A percentile compares a stretch with the other conserved stretches of the same genome.
Evolutionary conservation across 2,888 invertebrate species (phyloP).

Genomic region (Drosophila paucipuncta): DNA sequence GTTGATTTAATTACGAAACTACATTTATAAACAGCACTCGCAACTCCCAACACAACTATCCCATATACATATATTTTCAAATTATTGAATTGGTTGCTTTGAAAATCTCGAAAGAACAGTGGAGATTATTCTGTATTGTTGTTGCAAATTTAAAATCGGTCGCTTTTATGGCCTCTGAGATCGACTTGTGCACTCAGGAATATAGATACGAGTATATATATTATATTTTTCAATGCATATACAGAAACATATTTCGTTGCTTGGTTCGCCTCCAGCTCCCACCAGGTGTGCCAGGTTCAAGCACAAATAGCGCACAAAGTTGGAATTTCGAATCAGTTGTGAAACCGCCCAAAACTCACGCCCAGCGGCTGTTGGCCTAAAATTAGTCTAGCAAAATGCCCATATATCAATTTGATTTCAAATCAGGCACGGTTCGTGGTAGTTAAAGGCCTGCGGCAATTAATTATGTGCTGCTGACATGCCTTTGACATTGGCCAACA

Average conservation of each 20-base stretch:
- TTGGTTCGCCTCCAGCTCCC: background rate
- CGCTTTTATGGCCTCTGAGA: background rate
- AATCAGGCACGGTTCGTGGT: constrained; percentile 11
- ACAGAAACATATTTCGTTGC: background rate
- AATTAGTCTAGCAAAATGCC: constrained; percentile 18
- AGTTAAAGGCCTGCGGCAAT: constrained; percentile 17
- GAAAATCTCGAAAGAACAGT: no score
- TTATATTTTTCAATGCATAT: background rate
- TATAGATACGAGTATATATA: background rate
- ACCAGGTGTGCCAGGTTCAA: background rate
- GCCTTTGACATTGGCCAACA: constrained; percentile 50
- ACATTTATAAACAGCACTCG: no score
- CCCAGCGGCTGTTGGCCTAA: constrained; percentile 17
- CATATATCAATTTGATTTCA: constrained; percentile 32
- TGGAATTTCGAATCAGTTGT: constrained; percentile 17
- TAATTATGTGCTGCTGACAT: constrained; percentile 55
- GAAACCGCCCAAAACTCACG: constrained; percentile 4
- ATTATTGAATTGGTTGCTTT: no score
- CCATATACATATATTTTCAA: no score
- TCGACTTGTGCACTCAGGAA: background rate
- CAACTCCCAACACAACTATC: no score
- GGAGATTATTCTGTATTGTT: no score
- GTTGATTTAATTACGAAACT: no score
- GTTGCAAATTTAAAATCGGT: background rate
- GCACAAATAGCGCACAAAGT: background rate